A percentile compares a stretch with the other conserved stretches of the same genome.
phyloP scores from a whole-genome alignment of 2,113 vertebrate genomes.

The Salminus brasiliensis region DNA sequence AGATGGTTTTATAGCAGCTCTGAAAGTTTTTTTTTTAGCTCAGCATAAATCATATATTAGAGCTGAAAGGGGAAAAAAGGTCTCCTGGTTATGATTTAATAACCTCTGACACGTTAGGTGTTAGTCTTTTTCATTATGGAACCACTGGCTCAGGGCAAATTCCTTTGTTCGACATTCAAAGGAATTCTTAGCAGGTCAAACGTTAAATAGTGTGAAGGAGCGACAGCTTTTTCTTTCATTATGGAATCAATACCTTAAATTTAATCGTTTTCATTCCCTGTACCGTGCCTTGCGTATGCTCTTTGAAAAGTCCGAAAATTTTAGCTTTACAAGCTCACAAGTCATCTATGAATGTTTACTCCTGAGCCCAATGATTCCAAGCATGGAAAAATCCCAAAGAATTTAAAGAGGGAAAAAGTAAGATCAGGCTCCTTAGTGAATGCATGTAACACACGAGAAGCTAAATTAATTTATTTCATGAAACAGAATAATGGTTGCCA shows the following conservation, averaged over 20 bases:
- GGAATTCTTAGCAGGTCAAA: slow-evolving; percentile 46
- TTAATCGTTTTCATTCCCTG: slow-evolving; percentile 28
- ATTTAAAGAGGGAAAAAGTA: slow-evolving; percentile 46
- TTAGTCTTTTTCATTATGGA: slow-evolving; percentile 49
- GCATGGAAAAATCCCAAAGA: slow-evolving; percentile 37
- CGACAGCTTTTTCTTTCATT: slow-evolving; percentile 42
- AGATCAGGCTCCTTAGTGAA: slow-evolving; percentile 49
- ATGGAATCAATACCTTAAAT: slow-evolving; percentile 42
- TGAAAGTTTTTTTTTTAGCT: neutral
- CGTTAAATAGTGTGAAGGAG: slow-evolving; percentile 34
- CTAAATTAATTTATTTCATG: slow-evolving; percentile 72
- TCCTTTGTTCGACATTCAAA: slow-evolving; percentile 51
- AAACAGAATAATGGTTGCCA: slow-evolving; percentile 72
- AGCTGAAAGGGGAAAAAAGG: slow-evolving; percentile 13
- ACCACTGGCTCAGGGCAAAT: slow-evolving; percentile 39
- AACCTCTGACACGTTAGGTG: slow-evolving; percentile 51
- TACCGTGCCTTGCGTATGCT: slow-evolving; percentile 20
- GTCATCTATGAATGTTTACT: slow-evolving; percentile 22
- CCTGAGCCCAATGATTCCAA: slow-evolving; percentile 32
- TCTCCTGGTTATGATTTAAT: slow-evolving; percentile 46
- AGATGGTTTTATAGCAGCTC: neutral
- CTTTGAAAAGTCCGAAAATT: slow-evolving; percentile 43
- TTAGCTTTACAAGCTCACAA: slow-evolving; percentile 44
- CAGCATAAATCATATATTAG: slow-evolving; percentile 19
- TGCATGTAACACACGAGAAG: slow-evolving; percentile 51